Evolutionary conservation across 1,140 invertebrate species (phyloP), one percentile per base, ranked within the genome.

Genomic region (Solen grandis): DNA sequence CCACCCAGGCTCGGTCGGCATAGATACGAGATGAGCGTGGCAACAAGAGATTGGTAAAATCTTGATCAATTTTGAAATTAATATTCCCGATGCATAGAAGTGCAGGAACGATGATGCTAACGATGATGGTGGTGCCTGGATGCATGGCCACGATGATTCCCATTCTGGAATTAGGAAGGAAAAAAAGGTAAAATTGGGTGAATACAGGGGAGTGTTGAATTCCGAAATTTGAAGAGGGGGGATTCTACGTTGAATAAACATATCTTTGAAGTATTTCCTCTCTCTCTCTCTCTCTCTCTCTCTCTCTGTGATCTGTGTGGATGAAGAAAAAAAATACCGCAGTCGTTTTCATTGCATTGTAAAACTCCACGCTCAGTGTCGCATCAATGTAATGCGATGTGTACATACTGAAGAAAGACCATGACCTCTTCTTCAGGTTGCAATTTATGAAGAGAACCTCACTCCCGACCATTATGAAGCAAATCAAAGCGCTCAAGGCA

Each of bases 11-110:
- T n/a, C 68, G 66, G 36, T 79, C 77, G 16, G 50, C 66, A 25
- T 54, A 63, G 25, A 79, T 79, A 10, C 77, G 66, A n/a, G 77
- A 79, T n/a, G 65, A 62, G 25, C 66, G 77, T 5, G 77, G 77
- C 4, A 79, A 41, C 19, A 79, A 55, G 1, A 79, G 38, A 8
- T 79, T 59, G 2, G 77, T 65, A 29, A 79, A 70, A 35, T 79
- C 77, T 60, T 70, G 38, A 46, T 79, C 62, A 13, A 79, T 54
- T 54, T 72, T 41, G 38, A 70, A 79, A 41, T 72, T 70, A 19
- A 79, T 62, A n/a, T 70, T 70, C 2, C 77, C 77, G 27, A 79
- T 52, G n/a, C 63, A 60, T 2, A 70, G 59, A 29, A 79, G 27
- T 0, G 59, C 14, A 22, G 66, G 68, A 0, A 69, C 13, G n/a